A percentile compares a stretch with the other conserved stretches of the same genome.
Evolutionary conservation across 2,797 vertebrate genomes (phyloP).

Genomic region (Betta splendens): DNA sequence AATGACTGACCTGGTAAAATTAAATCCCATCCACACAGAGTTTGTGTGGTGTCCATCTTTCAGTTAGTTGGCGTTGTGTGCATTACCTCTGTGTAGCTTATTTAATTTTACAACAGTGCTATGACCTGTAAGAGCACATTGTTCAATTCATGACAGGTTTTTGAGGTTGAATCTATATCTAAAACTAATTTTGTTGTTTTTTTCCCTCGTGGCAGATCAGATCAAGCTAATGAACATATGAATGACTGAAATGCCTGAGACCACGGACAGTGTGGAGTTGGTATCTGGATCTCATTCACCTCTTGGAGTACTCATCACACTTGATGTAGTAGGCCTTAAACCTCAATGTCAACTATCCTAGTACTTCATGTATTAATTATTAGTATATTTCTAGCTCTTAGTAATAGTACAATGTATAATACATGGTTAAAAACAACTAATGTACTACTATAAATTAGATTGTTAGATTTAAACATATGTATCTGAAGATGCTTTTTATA

Average conservation of each 20-base stretch:
- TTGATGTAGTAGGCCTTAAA: conserved; percentile 65
- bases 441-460: conserved; percentile 4
- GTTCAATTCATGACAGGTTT: background rate
- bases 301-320: conserved; percentile 23
- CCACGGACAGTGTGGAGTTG: background rate
- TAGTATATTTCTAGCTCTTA: background rate
- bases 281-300: conserved; percentile 17
- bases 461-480: conserved; percentile 24
- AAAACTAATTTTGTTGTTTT: background rate
- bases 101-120: background rate
- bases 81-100: background rate
- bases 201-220: conserved; percentile 61
- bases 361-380: conserved; percentile 21
- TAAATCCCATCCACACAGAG: conserved; percentile 13
- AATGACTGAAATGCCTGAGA: conserved; percentile 53
- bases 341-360: conserved; percentile 26
- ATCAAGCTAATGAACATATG: conserved; percentile 76
- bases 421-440: background rate
- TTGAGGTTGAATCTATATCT: background rate
- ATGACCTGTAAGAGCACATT: background rate
- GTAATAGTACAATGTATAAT: background rate
- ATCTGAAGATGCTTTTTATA: conserved; percentile 40
- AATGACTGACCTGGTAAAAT: background rate
- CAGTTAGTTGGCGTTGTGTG: background rate
- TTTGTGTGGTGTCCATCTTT: background rate